These are phyloP conservation scores for Drosophila leontia DNA, from an alignment of 1,140 invertebrate genomes.

Conservation along the genomic window DNA sequence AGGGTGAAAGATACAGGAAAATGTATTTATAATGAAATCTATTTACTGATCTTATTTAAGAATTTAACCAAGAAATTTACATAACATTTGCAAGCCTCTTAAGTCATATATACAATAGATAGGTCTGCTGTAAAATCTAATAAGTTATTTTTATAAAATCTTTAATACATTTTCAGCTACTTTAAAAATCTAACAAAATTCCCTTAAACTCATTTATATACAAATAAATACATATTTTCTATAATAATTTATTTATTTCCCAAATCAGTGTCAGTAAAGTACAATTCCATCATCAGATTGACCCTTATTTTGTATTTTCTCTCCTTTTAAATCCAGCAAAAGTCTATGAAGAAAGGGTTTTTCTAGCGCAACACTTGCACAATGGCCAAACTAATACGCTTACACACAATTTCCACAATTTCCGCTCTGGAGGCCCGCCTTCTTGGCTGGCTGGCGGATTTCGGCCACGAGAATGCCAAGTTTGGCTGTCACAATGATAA, in stretches of 20 bases:
- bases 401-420: conserved; percentile 72
- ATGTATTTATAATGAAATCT: background rate
- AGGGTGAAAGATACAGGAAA: background rate
- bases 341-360: conserved; percentile 41
- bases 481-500: conserved; percentile 77
- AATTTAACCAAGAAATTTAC: too few species aligned
- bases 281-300: conserved; percentile 2
- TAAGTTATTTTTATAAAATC: background rate
- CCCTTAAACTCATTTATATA: background rate
- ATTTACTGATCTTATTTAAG: too few species aligned
- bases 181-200: background rate
- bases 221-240: background rate
- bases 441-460: conserved; percentile 28
- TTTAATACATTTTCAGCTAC: background rate
- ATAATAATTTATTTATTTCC: background rate
- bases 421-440: conserved; percentile 35
- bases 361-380: conserved; percentile 47
- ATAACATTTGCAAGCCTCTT: background rate
- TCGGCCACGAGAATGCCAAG: conserved; percentile 43
- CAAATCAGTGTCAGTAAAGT: background rate
- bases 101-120: background rate
- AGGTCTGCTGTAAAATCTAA: background rate
- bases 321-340: conserved; percentile 8
- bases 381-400: conserved; percentile 75
- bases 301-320: conserved; percentile 8